Base-by-base conservation (phyloP, 2,888 invertebrate genomes). In the Sinotaia quadrata region DNA sequence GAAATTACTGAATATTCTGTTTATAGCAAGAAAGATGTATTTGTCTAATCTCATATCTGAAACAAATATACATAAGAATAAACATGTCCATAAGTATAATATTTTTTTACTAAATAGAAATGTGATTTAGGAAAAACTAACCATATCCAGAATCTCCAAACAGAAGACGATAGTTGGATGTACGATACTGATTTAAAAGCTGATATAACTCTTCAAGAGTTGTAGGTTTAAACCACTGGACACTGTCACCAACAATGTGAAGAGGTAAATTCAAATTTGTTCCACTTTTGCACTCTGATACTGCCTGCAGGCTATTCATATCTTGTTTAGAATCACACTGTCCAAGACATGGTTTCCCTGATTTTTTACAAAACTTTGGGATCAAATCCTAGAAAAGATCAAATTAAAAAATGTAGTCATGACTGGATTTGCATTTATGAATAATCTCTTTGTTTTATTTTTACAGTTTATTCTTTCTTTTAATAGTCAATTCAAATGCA, bases 101-200 rank as follows among this genome's bases (percentile, higher is more conserved):
- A n/a, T n/a, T n/a, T n/a, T n/a, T n/a, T n/a, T n/a, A n/a, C n/a
- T n/a, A n/a, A n/a, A n/a, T n/a, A n/a, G n/a, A n/a, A n/a, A n/a
- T n/a, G n/a, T n/a, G 41, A 18, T 41, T 47, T 47, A 3, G 47
- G 36, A 24, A 18, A 8, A 2, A 66, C 66, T 82, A 87, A 93
- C 94, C 94, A 88, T 91, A 91, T 5, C 92, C 93, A 2, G 94
- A 94, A 82, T 94, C 94, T 33, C 94, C 94, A 31, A 92, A 92
- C 4, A 94, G 91, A 0, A 94, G 83, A 75, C 91, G 73, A 54
- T 77, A 70, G 24, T 71, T 77, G 27, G 76, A 73, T 24, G 71
- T 72, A 12, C 69, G 72, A 51, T 72, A 68, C 41, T 78, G 75
- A 4, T 71, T 66, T 10, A 84, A 63, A 2, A 80, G 60, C 24